Conservation (phyloP, 2,797 vertebrate genomes). For the Chaetodon trifasciatus region DNA sequence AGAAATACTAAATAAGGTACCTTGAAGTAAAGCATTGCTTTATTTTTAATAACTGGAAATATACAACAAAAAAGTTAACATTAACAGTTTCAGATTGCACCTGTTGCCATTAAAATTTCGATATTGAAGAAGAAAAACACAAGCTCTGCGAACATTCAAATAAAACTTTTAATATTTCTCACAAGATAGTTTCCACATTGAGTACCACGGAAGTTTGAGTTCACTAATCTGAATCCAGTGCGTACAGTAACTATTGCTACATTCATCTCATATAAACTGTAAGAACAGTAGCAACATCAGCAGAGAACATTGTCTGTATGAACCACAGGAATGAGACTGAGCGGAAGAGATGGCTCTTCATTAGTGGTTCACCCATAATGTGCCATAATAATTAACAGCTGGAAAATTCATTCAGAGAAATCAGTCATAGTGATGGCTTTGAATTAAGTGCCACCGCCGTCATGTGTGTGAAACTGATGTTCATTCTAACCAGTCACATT, state of each 20-base stretch:
- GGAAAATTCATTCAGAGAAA: slow-evolving; percentile 35
- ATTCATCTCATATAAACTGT: slow-evolving; percentile 83
- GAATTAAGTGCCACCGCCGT: slow-evolving; percentile 12
- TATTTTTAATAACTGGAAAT: too few relatives aligned
- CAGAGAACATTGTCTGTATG: slow-evolving; percentile 81
- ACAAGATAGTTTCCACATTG: slow-evolving; percentile 83
- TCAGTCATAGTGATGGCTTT: slow-evolving; percentile 33
- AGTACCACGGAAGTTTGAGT: slow-evolving; percentile 69
- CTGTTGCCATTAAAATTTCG: not conserved
- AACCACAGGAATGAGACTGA: slow-evolving; percentile 62
- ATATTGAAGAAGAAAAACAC: slow-evolving; percentile 28
- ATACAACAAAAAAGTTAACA: too few relatives aligned
- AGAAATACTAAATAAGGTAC: too few relatives aligned
- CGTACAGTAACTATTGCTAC: slow-evolving; percentile 78
- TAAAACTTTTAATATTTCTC: slow-evolving; percentile 92
- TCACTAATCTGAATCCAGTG: slow-evolving; percentile 82
- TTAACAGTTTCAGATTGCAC: too few relatives aligned
- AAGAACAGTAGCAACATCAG: slow-evolving; percentile 88
- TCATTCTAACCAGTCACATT: slow-evolving; percentile 47
- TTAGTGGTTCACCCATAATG: slow-evolving; percentile 65
- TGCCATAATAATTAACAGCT: slow-evolving; percentile 40
- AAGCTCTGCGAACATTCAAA: slow-evolving; percentile 56
- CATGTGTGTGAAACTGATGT: slow-evolving; percentile 33
- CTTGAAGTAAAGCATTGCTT: too few relatives aligned
- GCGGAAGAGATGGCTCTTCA: slow-evolving; percentile 41